A percentile compares a stretch with the other conserved stretches of the same genome.
These are phyloP conservation scores for Thomomys bottae DNA, from an alignment of 2,113 vertebrate species.

Conservation along the genomic window DNA sequence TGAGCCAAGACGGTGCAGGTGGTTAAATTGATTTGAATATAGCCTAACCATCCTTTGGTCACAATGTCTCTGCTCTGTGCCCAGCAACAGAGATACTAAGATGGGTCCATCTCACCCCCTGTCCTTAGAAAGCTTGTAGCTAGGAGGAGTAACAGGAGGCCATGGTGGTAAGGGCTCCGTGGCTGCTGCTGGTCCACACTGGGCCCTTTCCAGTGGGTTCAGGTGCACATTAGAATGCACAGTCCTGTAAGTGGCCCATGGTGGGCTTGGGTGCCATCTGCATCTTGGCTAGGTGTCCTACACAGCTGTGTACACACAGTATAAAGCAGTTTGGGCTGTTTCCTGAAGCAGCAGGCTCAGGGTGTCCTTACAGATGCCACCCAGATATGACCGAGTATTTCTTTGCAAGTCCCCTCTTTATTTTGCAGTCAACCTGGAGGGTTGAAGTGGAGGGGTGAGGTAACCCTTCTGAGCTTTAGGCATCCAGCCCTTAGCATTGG, in stretches of 20 bases:
- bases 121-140: background rate
- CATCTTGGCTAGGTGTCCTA: background rate
- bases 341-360: background rate
- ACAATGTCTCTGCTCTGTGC: background rate
- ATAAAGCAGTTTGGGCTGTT: background rate
- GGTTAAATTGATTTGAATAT: background rate
- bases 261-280: background rate
- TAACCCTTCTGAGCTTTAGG: background rate
- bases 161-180: background rate
- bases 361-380: too few relatives aligned
- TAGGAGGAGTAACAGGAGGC: background rate
- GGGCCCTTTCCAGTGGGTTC: slow-evolving; percentile 33
- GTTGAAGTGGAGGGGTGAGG: background rate
- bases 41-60: background rate
- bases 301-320: background rate
- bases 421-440: background rate
- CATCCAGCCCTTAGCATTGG: background rate
- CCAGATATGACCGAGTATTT: too few relatives aligned
- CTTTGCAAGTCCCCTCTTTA: background rate
- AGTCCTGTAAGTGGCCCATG: background rate
- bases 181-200: background rate
- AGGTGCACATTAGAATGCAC: background rate
- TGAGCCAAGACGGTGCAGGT: background rate
- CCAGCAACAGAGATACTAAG: background rate
- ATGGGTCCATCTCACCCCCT: background rate